These are phyloP conservation scores for Saguinus imperator DNA, from an alignment of 2,113 vertebrate species.

Conservation along the genomic window DNA sequence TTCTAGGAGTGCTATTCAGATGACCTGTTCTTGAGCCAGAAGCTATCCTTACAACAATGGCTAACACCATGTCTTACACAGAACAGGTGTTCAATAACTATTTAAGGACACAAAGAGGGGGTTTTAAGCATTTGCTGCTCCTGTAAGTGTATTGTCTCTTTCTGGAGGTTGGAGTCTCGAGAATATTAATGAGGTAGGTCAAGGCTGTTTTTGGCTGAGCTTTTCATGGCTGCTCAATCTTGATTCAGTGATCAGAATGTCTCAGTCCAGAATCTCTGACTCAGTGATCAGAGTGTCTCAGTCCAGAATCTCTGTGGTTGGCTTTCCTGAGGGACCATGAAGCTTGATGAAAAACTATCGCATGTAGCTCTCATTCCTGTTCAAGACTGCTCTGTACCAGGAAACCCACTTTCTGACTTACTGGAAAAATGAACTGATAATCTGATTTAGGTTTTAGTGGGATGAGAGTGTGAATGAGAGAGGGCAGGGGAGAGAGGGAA, in stretches of 20 bases:
- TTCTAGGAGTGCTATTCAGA: neutral
- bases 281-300: neutral
- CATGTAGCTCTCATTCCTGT: neutral
- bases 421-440: neutral
- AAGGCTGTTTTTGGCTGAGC: neutral
- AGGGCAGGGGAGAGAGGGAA: neutral
- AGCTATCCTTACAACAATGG: neutral
- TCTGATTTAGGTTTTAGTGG: neutral
- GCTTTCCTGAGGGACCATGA: neutral
- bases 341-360: neutral
- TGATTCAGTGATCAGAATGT: neutral
- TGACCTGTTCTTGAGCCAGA: neutral
- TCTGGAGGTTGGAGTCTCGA: neutral
- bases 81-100: neutral
- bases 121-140: constrained; percentile 3
- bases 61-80: neutral
- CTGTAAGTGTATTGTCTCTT: neutral
- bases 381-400: neutral
- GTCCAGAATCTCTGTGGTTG: neutral
- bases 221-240: neutral
- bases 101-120: neutral
- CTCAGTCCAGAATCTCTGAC: neutral
- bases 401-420: neutral
- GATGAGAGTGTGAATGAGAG: neutral
- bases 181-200: neutral